Evolutionary conservation across 2,113 vertebrate genomes (phyloP), one percentile per base, ranked within the genome.

Genomic region (Gopherus flavomarginatus): DNA sequence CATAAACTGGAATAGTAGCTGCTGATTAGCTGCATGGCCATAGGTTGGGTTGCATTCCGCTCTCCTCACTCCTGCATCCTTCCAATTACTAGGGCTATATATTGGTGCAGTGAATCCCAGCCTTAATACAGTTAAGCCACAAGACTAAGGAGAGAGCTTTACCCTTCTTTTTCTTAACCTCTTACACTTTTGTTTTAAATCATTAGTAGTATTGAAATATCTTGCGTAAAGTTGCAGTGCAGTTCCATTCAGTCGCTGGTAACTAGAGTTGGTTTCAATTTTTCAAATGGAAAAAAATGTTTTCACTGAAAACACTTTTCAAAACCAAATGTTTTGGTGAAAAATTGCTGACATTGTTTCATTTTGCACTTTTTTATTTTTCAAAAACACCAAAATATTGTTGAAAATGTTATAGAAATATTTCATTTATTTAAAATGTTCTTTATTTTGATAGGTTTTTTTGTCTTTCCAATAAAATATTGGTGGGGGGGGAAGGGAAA

Each of bases 41-140:
- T 2, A 13, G 22, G 12, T 26, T 72, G 35, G 65, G 35, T n/a
- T 69, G 35, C 17, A 38, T 72, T 72, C 19, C 14, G 8, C 75
- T 77, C 24, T 80, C 49, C 54, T 44, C 49, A 26, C 54, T 56
- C 90, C 7, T 5, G 1, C 62, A 13, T 81, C 78, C 91, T 87
- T 86, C 26, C 44, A 65, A 69, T 49, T 95, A 29, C n/a, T 83
- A 83, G 31, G 79, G 6, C 81, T 59, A 49, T 81, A 62, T 84
- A 52, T n/a, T 54, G 82, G 90, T 57, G 12, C 19, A 80, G 79
- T 94, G n/a, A 75, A 92, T 96, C 94, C 72, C 14, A 44, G 79
- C 92, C 75, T 49, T 86, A 49, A 81, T 92, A 82, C 1, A 75
- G 72, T 42, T 42, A 75, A 44, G 38, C 11, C n/a, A 75, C 72